These are phyloP conservation scores for Drosophila flavopinicola DNA, from an alignment of 2,888 invertebrate genomes.

Conservation along the genomic window DNA sequence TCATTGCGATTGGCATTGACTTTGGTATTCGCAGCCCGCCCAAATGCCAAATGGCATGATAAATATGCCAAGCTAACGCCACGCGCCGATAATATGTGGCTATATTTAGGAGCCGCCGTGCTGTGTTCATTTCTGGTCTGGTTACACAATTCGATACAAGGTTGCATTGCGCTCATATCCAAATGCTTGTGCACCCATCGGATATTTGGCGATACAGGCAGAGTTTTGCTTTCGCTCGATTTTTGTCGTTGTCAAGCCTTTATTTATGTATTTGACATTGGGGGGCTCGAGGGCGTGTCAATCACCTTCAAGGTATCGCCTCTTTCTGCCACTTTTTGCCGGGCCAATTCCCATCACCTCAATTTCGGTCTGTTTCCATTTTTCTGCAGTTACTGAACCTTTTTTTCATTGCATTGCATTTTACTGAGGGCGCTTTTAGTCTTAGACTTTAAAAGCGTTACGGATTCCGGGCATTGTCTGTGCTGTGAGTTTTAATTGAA, in stretches of 20 bases:
- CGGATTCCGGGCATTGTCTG: constrained; percentile 8
- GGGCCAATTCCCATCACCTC: neutral
- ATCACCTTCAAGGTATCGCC: constrained; percentile 14
- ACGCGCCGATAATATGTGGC: constrained; percentile 39
- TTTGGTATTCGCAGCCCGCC: constrained; percentile 40
- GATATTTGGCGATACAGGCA: neutral
- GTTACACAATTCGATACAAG: constrained; percentile 18
- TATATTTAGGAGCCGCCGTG: constrained; percentile 40
- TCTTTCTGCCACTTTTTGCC: neutral
- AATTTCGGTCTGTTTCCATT: constrained; percentile 8
- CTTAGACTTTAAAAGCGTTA: no score
- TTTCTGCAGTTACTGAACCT: neutral
- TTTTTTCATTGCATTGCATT: constrained; percentile 3
- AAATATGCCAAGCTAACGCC: constrained; percentile 56
- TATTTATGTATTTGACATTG: constrained; percentile 12
- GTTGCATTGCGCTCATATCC: constrained; percentile 16
- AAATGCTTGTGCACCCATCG: constrained; percentile 3
- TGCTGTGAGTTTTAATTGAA: constrained; percentile 64
- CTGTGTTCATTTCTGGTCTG: constrained; percentile 9
- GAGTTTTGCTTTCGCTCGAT: constrained; percentile 1
- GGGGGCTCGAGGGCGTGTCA: neutral
- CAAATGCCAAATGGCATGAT: constrained; percentile 46
- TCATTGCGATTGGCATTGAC: constrained; percentile 55
- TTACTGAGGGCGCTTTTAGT: neutral
- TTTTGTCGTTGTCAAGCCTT: constrained; percentile 13